Conservation (phyloP, 2,888 invertebrate genomes). For the Pomacea canaliculata region DNA sequence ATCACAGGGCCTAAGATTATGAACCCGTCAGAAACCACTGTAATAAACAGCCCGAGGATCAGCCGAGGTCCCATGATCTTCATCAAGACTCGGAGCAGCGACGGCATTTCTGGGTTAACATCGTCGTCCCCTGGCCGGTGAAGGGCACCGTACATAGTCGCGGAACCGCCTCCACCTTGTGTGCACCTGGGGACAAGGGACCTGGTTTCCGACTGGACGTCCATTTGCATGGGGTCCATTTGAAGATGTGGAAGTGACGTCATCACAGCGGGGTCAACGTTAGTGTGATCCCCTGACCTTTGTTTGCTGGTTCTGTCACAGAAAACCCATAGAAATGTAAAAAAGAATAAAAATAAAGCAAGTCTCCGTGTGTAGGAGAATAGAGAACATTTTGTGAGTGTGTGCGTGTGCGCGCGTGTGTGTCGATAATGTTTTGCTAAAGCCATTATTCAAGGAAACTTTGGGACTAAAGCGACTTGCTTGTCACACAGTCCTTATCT, state of each 20-base stretch:
- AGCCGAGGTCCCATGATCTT: conserved; percentile 29
- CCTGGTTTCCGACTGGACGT: conserved; percentile 2
- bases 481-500: no score
- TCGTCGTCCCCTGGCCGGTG: not conserved
- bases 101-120: conserved; percentile 27
- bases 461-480: no score
- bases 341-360: no score
- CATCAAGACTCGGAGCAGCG: conserved; percentile 35
- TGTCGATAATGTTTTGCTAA: no score
- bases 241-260: not conserved
- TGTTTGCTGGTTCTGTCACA: not conserved
- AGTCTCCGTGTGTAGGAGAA: no score
- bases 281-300: not conserved
- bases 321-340: not conserved
- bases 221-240: not conserved
- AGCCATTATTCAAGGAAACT: no score
- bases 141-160: not conserved
- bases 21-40: conserved; percentile 38
- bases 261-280: not conserved
- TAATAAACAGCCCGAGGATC: conserved; percentile 33
- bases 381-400: no score
- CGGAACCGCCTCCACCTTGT: not conserved
- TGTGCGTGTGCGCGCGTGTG: no score
- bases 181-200: not conserved
- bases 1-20: conserved; percentile 40